Percentiles rank a stretch among this genome's conserved stretches.
phyloP scores from a whole-genome alignment of 2,113 vertebrate species.

The Ceyx margarethae region DNA sequence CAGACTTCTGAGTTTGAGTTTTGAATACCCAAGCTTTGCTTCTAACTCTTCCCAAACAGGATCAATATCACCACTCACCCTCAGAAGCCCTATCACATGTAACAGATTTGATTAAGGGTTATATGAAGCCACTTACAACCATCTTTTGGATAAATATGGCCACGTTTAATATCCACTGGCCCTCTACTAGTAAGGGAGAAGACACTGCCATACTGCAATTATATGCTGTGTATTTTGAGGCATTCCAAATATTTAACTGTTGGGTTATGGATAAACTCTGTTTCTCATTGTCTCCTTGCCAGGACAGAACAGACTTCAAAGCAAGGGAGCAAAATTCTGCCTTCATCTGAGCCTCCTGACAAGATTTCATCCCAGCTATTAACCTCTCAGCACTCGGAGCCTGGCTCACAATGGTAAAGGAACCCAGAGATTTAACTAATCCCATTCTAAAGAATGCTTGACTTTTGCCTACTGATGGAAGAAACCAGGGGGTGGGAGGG shows the following conservation, averaged over 20 bases:
- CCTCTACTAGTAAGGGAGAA: background rate
- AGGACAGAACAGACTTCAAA: conserved; percentile 80
- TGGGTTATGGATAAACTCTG: conserved; percentile 48
- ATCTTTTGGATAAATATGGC: background rate
- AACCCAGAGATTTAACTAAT: conserved; percentile 78
- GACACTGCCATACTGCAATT: background rate
- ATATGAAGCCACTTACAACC: background rate
- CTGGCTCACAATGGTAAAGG: conserved; percentile 71
- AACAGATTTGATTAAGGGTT: background rate
- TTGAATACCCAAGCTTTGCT: background rate
- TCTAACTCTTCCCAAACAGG: background rate
- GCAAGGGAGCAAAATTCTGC: conserved; percentile 68
- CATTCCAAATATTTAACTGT: conserved; percentile 45
- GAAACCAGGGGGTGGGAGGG: conserved; percentile 57
- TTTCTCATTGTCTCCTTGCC: conserved; percentile 76
- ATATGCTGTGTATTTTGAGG: conserved; percentile 38
- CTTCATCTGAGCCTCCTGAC: conserved; percentile 78
- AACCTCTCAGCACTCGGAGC: conserved; percentile 78
- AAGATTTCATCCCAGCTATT: conserved; percentile 80
- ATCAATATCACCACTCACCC: background rate
- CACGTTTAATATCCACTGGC: background rate
- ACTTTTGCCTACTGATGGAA: conserved; percentile 77
- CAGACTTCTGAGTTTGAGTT: background rate
- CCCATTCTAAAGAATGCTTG: conserved; percentile 79
- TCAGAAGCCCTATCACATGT: background rate